phyloP scores from a whole-genome alignment of 2,888 invertebrate genomes.

The Ichneumoninae sp. region DNA sequence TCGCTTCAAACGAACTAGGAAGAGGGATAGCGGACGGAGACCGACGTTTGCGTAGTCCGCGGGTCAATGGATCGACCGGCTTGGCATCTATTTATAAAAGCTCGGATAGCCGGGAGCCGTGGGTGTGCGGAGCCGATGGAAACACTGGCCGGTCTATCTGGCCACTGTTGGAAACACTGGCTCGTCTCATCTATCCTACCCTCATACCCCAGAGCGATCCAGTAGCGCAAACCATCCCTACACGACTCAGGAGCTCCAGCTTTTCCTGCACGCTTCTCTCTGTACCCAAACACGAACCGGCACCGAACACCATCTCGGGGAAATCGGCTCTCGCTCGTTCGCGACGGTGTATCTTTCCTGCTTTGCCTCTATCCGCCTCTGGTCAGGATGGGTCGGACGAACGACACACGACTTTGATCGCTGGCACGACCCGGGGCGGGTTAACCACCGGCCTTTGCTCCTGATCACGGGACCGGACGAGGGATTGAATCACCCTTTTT shows the following conservation, averaged over 20 bases:
- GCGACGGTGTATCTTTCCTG: neutral
- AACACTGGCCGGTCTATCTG: conserved; percentile 1
- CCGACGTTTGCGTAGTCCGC: conserved; percentile 23
- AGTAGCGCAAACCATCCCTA: neutral
- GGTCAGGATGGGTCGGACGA: neutral
- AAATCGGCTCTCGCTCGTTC: neutral
- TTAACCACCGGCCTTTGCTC: conserved; percentile 10
- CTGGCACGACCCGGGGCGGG: conserved; percentile 5
- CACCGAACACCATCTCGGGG: neutral
- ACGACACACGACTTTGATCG: conserved; percentile 38
- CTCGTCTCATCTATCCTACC: conserved; percentile 12
- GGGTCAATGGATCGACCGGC: conserved; percentile 34
- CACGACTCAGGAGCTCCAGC: neutral
- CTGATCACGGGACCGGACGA: conserved; percentile 40
- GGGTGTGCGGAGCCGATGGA: conserved; percentile 17
- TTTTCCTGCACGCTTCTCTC: neutral
- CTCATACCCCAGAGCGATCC: neutral
- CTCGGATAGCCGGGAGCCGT: conserved; percentile 10
- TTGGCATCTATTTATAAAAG: conserved; percentile 36
- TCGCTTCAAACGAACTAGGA: conserved; percentile 21
- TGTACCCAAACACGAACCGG: neutral
- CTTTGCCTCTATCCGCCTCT: neutral
- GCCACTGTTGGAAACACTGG: no score
- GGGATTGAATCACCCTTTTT: conserved; percentile 1
- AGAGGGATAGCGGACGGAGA: neutral